These are phyloP conservation scores for Machimus atricapillus DNA, from an alignment of 2,888 invertebrate genomes.

Conservation along the genomic window DNA sequence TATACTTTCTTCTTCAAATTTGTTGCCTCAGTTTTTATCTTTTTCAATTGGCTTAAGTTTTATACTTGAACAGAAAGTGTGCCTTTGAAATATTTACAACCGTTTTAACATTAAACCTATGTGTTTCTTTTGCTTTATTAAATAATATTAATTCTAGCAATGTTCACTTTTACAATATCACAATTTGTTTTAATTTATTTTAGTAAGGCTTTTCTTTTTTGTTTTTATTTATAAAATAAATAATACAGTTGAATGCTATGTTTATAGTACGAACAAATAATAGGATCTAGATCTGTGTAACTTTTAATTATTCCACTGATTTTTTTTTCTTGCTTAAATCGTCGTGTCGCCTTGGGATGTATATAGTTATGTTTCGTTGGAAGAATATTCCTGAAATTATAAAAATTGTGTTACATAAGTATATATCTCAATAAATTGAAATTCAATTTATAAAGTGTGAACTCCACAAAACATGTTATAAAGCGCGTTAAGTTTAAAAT, in stretches of 20 bases:
- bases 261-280: neutral
- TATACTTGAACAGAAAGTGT: neutral
- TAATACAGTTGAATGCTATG: conserved; percentile 10
- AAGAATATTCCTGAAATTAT: neutral
- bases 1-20: neutral
- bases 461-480: no score
- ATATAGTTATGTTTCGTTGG: neutral
- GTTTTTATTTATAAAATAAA: conserved; percentile 13
- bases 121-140: conserved; percentile 1
- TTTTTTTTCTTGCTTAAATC: neutral
- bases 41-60: neutral
- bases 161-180: conserved; percentile 39
- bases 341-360: neutral
- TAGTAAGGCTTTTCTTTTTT: neutral
- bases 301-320: neutral
- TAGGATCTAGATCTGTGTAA: neutral
- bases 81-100: conserved; percentile 32
- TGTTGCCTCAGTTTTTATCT: neutral
- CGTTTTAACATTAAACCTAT: conserved; percentile 10
- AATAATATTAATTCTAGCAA: conserved; percentile 6
- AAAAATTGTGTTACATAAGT: neutral
- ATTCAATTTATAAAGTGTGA: no score
- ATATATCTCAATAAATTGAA: neutral
- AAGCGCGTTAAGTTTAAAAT: no score
- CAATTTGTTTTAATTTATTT: conserved; percentile 10